Evolutionary conservation across 2,888 invertebrate species (phyloP).

Genomic region (Limenitis camilla): DNA sequence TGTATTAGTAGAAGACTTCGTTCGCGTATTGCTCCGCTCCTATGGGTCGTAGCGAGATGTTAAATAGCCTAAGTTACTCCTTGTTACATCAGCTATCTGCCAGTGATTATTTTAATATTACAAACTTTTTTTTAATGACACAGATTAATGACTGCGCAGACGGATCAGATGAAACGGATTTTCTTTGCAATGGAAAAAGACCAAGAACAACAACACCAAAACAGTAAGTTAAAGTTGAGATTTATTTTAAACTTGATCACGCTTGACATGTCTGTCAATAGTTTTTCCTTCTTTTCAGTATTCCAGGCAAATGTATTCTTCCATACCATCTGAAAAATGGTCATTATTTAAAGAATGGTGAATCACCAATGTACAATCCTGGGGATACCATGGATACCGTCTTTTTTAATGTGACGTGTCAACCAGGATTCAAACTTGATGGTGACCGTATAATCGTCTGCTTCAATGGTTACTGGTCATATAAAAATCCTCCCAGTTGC

Average conservation of each 20-base stretch:
- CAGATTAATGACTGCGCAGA: constrained; percentile 30
- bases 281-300: too few relatives aligned
- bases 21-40: too few relatives aligned
- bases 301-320: too few relatives aligned
- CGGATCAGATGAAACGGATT: constrained; percentile 34
- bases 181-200: constrained; percentile 23
- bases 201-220: constrained; percentile 1
- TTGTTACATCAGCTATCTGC: too few relatives aligned
- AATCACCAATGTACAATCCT: not conserved
- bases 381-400: not conserved
- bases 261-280: not conserved
- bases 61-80: too few relatives aligned
- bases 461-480: constrained; percentile 36
- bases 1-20: too few relatives aligned
- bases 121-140: too few relatives aligned
- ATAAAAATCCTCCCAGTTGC: constrained; percentile 26
- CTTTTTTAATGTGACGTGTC: constrained; percentile 36
- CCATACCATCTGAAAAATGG: constrained; percentile 47
- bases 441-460: constrained; percentile 33
- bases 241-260: not conserved
- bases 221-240: not conserved
- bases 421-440: constrained; percentile 35
- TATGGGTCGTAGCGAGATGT: too few relatives aligned
- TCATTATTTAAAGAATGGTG: not conserved
- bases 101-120: too few relatives aligned